Evolutionary conservation across 2,113 vertebrate genomes (phyloP).

Genomic region (Festucalex cinctus): DNA sequence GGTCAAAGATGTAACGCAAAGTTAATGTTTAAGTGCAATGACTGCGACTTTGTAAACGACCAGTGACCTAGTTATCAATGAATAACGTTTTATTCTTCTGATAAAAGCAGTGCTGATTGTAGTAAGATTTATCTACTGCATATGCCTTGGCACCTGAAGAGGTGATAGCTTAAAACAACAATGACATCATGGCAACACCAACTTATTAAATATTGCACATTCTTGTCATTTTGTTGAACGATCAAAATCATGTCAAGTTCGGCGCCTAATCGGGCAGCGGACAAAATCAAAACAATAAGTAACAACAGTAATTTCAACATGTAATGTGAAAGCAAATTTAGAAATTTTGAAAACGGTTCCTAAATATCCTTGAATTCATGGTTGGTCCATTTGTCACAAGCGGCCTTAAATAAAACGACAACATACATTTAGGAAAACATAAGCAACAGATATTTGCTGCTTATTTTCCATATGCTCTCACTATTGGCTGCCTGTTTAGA

Average conservation of each 20-base stretch:
- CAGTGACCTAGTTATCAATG: conserved; percentile 4
- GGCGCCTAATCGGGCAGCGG: neutral
- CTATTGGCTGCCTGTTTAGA: conserved; percentile 2
- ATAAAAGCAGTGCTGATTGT: conserved; percentile 26
- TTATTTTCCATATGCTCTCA: conserved; percentile 1
- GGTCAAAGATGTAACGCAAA: conserved; percentile 1
- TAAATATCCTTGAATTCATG: neutral
- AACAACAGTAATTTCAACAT: neutral
- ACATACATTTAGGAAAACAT: neutral
- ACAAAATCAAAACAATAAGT: neutral
- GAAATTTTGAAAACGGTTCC: too few relatives aligned
- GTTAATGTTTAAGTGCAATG: neutral
- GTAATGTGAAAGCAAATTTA: too few relatives aligned
- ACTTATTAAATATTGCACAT: conserved; percentile 4
- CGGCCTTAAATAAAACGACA: neutral
- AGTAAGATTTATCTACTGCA: conserved; percentile 17
- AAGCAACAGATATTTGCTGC: conserved; percentile 11
- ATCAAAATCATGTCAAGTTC: neutral
- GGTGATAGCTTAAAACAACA: conserved; percentile 7
- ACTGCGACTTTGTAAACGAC: neutral
- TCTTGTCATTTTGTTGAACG: neutral
- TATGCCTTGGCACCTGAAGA: conserved; percentile 23
- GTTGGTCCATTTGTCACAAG: neutral
- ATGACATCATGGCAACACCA: neutral
- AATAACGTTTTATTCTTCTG: conserved; percentile 5